A percentile compares a stretch with the other conserved stretches of the same genome.
phyloP scores from a whole-genome alignment of 1,140 invertebrate species.

The Bombus polaris region DNA sequence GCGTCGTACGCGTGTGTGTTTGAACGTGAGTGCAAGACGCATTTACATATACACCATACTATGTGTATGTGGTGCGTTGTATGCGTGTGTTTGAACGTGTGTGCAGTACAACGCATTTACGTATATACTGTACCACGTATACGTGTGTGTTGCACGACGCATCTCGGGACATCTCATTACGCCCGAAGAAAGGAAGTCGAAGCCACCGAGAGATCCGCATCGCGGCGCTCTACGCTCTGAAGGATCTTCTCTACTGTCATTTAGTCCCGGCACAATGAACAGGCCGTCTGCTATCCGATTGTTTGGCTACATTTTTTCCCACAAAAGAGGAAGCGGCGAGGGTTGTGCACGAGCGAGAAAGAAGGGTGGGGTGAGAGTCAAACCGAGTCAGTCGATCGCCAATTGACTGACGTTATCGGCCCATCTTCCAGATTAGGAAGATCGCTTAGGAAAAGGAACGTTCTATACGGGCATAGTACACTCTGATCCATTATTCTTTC shows the following conservation, averaged over 20 bases:
- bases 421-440: conserved; percentile 79
- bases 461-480: conserved; percentile 50
- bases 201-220: conserved; percentile 49
- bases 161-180: conserved; percentile 59
- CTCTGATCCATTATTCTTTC: conserved; percentile 59
- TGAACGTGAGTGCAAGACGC: too few species aligned
- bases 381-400: conserved; percentile 77
- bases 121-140: neutral
- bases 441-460: conserved; percentile 68
- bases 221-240: conserved; percentile 17
- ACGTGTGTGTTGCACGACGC: neutral
- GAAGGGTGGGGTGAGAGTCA: conserved; percentile 41
- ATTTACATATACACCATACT: too few species aligned
- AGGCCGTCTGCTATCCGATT: conserved; percentile 65
- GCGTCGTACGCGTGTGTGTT: neutral
- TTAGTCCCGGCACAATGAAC: conserved; percentile 64
- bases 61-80: neutral
- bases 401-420: conserved; percentile 80
- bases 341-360: conserved; percentile 31
- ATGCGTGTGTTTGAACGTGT: neutral
- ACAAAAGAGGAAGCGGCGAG: conserved; percentile 63
- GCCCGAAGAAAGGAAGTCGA: conserved; percentile 57
- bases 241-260: conserved; percentile 66
- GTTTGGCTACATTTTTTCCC: conserved; percentile 73
- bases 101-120: too few species aligned